Percentiles rank a stretch among this genome's conserved stretches.
Evolutionary conservation across 2,113 vertebrate genomes (phyloP).

Genomic region (Deroptyus accipitrinus): DNA sequence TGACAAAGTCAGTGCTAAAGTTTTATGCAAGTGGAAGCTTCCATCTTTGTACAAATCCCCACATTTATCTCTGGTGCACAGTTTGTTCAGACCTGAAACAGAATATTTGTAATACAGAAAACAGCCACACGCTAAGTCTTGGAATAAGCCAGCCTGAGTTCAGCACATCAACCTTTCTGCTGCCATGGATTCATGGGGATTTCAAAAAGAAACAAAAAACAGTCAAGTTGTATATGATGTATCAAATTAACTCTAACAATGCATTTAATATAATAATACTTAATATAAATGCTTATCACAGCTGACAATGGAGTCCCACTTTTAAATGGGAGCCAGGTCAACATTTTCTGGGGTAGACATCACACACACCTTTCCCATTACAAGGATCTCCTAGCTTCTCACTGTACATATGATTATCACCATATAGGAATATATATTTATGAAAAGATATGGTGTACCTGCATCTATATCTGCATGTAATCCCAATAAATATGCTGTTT

Average conservation of each 20-base stretch:
- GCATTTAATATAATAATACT: background rate
- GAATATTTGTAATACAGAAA: background rate
- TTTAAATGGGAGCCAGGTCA: background rate
- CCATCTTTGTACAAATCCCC: too few species aligned
- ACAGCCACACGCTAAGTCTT: background rate
- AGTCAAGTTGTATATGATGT: background rate
- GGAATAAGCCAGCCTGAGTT: background rate
- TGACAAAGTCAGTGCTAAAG: background rate
- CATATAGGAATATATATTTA: background rate
- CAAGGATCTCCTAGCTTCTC: background rate
- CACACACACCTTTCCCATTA: rapidly evolving
- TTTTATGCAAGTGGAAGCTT: background rate
- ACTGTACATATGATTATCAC: background rate
- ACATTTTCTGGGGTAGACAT: background rate
- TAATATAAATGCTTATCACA: background rate
- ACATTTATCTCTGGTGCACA: too few species aligned
- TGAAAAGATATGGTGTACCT: background rate
- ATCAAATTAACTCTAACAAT: background rate
- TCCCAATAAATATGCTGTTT: background rate
- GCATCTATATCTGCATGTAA: background rate
- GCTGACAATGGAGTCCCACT: background rate
- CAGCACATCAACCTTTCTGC: background rate
- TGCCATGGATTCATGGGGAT: too few species aligned
- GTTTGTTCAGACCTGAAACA: background rate
- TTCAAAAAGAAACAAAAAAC: background rate